These are phyloP conservation scores for Pomacea maculata DNA, from an alignment of 1,140 invertebrate genomes.

Conservation along the genomic window DNA sequence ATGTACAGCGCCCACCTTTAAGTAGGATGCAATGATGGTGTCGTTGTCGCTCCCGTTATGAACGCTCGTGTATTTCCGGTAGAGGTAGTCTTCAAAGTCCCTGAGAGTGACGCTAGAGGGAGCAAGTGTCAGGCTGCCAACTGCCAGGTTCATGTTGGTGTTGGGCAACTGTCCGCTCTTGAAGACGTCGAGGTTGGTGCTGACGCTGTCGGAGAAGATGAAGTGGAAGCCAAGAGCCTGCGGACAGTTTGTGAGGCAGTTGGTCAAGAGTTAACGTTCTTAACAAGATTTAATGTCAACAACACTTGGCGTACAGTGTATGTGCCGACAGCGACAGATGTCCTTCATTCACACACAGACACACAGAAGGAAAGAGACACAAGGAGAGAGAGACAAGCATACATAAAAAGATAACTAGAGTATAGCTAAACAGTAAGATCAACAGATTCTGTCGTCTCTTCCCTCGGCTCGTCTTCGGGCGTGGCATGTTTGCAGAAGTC, in stretches of 20 bases:
- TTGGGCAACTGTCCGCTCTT: neutral
- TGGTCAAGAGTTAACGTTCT: too few species aligned
- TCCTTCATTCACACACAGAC: too few species aligned
- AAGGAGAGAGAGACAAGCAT: too few species aligned
- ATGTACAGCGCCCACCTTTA: neutral
- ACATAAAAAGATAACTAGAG: too few species aligned
- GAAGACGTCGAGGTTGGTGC: conserved; percentile 28
- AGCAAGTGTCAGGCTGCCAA: conserved; percentile 34
- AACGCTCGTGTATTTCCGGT: conserved; percentile 28
- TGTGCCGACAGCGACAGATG: too few species aligned
- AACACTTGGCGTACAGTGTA: too few species aligned
- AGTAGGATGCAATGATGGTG: conserved; percentile 20
- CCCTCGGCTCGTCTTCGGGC: too few species aligned
- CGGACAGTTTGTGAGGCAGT: neutral
- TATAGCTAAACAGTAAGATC: too few species aligned
- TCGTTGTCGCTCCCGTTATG: neutral
- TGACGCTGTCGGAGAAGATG: conserved; percentile 44
- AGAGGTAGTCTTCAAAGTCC: conserved; percentile 31
- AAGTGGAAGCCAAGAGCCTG: conserved; percentile 32
- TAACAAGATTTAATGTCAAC: too few species aligned
- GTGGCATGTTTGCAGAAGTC: too few species aligned
- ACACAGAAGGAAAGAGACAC: too few species aligned
- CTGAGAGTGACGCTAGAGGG: conserved; percentile 22
- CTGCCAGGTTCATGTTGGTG: conserved; percentile 4
- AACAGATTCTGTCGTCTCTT: too few species aligned